phyloP scores from a whole-genome alignment of 1,140 invertebrate genomes.

The Muscidifurax raptorellus region DNA sequence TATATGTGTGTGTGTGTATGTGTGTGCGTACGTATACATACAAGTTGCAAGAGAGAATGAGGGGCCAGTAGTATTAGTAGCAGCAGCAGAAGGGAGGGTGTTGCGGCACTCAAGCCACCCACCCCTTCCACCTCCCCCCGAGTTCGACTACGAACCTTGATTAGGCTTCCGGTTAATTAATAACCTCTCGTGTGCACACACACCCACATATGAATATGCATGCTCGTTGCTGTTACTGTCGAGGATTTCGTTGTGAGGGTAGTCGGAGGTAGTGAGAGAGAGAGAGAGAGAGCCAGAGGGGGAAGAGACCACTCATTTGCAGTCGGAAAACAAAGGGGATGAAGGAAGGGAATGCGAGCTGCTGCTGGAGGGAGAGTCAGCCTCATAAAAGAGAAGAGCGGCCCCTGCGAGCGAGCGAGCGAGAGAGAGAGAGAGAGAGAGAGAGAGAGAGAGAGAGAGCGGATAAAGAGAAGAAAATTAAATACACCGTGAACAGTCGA shows the following conservation, averaged over 20 bases:
- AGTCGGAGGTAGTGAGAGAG: background rate
- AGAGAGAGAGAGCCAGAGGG: constrained; percentile 43
- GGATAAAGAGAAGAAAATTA: constrained; percentile 42
- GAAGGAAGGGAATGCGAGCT: constrained; percentile 55
- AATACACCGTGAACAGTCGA: constrained; percentile 39
- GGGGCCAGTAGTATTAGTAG: constrained; percentile 25
- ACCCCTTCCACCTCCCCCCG: constrained; percentile 49
- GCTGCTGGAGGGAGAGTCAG: constrained; percentile 45
- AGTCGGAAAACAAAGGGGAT: constrained; percentile 73
- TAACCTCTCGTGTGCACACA: constrained; percentile 75
- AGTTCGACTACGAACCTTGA: constrained; percentile 73
- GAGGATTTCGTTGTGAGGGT: constrained; percentile 61
- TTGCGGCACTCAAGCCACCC: constrained; percentile 55
- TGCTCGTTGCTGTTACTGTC: constrained; percentile 65
- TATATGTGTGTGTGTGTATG: too few species aligned
- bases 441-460: background rate
- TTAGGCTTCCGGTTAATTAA: constrained; percentile 76
- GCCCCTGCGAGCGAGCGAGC: too few species aligned
- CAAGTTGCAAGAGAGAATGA: constrained; percentile 45
- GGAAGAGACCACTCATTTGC: constrained; percentile 72
- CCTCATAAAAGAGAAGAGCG: constrained; percentile 28
- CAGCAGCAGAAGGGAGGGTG: constrained; percentile 54
- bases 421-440: background rate
- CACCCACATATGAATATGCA: constrained; percentile 74
- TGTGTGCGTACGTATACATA: constrained; percentile 15